A percentile compares a stretch with the other conserved stretches of the same genome.
Evolutionary conservation across 2,113 vertebrate species (phyloP).

Genomic region (Corythaeola cristata): DNA sequence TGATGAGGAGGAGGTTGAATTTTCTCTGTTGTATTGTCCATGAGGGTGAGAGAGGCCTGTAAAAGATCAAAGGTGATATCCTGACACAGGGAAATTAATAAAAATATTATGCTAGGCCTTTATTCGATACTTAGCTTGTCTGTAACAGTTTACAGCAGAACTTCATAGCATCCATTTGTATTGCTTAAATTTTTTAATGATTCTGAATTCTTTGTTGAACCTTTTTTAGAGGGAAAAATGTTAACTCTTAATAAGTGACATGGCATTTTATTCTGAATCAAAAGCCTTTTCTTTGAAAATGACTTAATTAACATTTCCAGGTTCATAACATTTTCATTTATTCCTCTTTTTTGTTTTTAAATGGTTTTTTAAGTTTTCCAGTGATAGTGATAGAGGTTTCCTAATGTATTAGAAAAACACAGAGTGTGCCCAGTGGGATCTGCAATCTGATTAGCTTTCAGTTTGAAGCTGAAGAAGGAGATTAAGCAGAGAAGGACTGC

Average conservation of each 20-base stretch:
- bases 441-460: constrained; percentile 73
- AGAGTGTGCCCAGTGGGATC: constrained; percentile 72
- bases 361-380: constrained; percentile 77
- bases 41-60: neutral
- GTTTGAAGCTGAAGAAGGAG: constrained; percentile 56
- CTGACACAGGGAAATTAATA: neutral
- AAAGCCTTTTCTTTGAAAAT: constrained; percentile 73
- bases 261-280: constrained; percentile 69
- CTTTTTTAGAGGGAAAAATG: constrained; percentile 66
- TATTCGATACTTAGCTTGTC: neutral
- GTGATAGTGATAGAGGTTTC: constrained; percentile 69
- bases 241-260: constrained; percentile 69
- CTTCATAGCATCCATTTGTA: constrained; percentile 11
- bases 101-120: constrained; percentile 6
- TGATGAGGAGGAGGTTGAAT: neutral
- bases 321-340: constrained; percentile 81
- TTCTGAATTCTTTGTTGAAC: constrained; percentile 65
- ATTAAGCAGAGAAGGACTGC: constrained; percentile 63
- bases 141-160: constrained; percentile 31
- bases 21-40: neutral
- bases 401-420: constrained; percentile 73
- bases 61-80: neutral
- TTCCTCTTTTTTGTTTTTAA: constrained; percentile 78
- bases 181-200: constrained; percentile 44
- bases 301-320: constrained; percentile 79